Base-by-base conservation (phyloP, 2,797 vertebrate genomes). In the Typhlichthys subterraneus region DNA sequence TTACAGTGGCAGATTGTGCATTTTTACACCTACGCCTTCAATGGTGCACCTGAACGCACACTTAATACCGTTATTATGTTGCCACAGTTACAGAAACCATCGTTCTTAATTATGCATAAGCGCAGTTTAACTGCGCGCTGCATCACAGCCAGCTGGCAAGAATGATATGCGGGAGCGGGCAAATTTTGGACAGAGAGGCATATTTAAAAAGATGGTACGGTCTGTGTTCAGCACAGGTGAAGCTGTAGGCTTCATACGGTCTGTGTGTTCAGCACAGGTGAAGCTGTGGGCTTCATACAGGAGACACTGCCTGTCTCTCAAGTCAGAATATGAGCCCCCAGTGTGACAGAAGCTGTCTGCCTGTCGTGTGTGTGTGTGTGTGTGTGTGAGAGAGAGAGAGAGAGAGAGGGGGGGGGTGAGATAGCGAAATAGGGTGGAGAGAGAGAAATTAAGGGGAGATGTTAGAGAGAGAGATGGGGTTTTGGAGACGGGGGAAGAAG, bases 261-360 rank as follows among this genome's bases (percentile, higher is more conserved):
- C 5, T 38, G 6, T 38, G 33, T 38, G 6, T 38, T 8, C 8
- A 5, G 33, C 33, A 38, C 33, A 38, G 33, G 33, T 38, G 47
- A 64, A 73, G 73, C 69, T n/a, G 2, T 12, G 42, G 54, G 67
- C 68, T 70, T 57, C 48, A 52, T 63, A 59, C 59, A 61, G 63
- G 61, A 64, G 62, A 23, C 47, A 58, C 58, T 63, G 49, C 56
- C 63, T 53, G 33, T 38, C 17, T 42, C 57, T 53, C 59, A 71
- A 74, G 69, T 74, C 62, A 11, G 57, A 67, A 69, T 68, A 78
- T 59, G 67, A 29, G 49, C 73, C 54, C 63, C 45, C 61, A 64
- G 66, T 54, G 60, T 71, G 80, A 75, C 66, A 77, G 64, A 12
- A 51, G 64, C 70, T 65, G 62, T 80, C 64, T 63, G 72, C 73